Base-by-base conservation (phyloP, 2,113 vertebrate genomes). In the Mirounga angustirostris region DNA sequence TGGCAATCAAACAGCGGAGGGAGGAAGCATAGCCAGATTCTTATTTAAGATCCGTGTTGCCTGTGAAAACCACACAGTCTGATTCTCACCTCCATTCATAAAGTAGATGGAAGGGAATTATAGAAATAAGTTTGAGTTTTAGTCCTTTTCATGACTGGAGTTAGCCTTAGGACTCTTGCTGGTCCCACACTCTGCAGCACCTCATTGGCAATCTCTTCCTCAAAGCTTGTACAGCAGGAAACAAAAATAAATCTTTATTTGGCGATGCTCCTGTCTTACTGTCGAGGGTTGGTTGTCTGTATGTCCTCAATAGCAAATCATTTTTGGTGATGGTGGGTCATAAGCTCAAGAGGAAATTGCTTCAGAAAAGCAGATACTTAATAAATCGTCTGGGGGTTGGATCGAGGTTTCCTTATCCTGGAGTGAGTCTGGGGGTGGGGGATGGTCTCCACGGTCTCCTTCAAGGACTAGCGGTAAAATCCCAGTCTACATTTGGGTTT, bases 341-440 rank as follows among this genome's bases (percentile, higher is more conserved):
- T 61, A 83, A 81, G 46, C 69, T 71, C 80, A 30, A n/a, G 58
- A 86, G 93, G 54, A 90, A 96, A 90, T 65, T 22, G 54, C 69
- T 76, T 59, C 69, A 24, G 61, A 58, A 67, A 65, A 80, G 36
- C 36, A 69, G 65, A 83, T 78, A 89, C 95, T 89, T 95, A 67
- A 83, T 89, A 94, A 91, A 83, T 94, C 28, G 0, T 71, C 71
- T 54, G 61, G 40, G 59, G 33, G 36, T 43, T 46, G 13, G 54
- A 50, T 2, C 2, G 36, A 61, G 71, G 30, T 43, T 52, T 91
- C 28, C 54, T 89, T 2, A 0, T 52, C 26, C 76, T 28, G 3
- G n/a, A 93, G 85, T 15, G 18, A 59, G 30, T 61, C 36, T 52
- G 61, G 40, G 19, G 33, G 1, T 43, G 46, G 30, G 22, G 58